Evolutionary conservation across 2,888 invertebrate genomes (phyloP).

Genomic region (Steinernema scapterisci): DNA sequence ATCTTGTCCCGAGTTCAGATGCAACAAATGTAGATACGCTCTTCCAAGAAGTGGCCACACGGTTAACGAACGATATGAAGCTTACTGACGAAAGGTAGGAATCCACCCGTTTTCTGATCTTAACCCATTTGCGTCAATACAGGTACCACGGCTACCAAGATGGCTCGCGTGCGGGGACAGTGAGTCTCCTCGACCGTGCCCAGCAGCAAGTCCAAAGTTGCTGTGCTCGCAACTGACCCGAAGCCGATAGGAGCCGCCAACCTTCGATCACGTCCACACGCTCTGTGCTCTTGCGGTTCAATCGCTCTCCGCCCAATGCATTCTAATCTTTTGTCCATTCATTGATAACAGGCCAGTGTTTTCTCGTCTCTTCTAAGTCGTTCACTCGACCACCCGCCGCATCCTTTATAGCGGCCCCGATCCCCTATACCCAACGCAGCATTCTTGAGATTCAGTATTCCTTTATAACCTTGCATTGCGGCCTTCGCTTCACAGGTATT

Average conservation of each 20-base stretch:
- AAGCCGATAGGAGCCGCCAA: too few species aligned
- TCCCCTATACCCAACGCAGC: too few species aligned
- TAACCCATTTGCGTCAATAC: too few species aligned
- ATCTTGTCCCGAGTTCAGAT: too few species aligned
- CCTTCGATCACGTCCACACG: too few species aligned
- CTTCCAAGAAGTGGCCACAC: constrained; percentile 88
- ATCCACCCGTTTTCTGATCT: too few species aligned
- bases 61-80: constrained; percentile 67
- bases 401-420: too few species aligned
- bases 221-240: constrained; percentile 41
- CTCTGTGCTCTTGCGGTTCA: too few species aligned
- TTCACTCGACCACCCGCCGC: constrained; percentile 27
- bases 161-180: constrained; percentile 35
- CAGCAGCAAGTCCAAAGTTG: constrained; percentile 53
- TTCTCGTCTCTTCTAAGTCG: neutral
- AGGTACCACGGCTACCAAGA: constrained; percentile 34
- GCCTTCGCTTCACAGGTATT: neutral
- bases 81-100: constrained; percentile 61
- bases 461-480: neutral
- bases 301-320: too few species aligned
- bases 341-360: constrained; percentile 10
- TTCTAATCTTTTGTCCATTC: neutral
- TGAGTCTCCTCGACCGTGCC: constrained; percentile 54
- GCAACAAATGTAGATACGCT: constrained; percentile 94
- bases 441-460: too few species aligned